phyloP scores from a whole-genome alignment of 1,140 invertebrate genomes.

The Drosophila ogumai region DNA sequence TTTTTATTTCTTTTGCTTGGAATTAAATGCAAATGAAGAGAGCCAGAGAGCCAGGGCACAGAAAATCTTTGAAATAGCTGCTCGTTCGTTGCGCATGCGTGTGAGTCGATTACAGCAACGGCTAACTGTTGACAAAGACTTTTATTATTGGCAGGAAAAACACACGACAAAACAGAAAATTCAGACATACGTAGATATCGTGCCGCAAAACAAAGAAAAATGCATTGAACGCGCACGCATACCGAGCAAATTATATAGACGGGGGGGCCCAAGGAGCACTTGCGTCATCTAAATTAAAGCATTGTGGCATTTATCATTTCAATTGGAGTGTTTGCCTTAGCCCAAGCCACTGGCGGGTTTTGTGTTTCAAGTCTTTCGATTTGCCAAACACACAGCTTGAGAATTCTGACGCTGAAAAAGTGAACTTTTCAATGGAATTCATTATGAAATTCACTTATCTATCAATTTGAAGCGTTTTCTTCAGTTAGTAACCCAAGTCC shows the following conservation, averaged over 20 bases:
- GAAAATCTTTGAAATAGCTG: slow-evolving; percentile 31
- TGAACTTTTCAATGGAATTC: background rate
- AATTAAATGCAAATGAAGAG: slow-evolving; percentile 68
- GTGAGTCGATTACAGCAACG: slow-evolving; percentile 57
- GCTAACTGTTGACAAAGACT: slow-evolving; percentile 52
- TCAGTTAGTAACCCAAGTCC: slow-evolving; percentile 2
- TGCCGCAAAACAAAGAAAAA: slow-evolving; percentile 49
- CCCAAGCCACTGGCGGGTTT: slow-evolving; percentile 2
- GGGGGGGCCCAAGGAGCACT: slow-evolving; percentile 7
- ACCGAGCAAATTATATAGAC: slow-evolving; percentile 59
- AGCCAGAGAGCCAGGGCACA: slow-evolving; percentile 13
- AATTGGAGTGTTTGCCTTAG: slow-evolving; percentile 19
- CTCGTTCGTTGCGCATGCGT: slow-evolving; percentile 55
- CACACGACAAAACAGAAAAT: slow-evolving; percentile 44
- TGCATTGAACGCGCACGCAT: slow-evolving; percentile 57
- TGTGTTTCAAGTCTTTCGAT: slow-evolving; percentile 25
- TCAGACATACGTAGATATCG: slow-evolving; percentile 8
- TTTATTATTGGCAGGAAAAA: slow-evolving; percentile 51
- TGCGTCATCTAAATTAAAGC: slow-evolving; percentile 30
- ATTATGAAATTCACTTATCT: slow-evolving; percentile 3
- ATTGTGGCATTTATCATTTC: slow-evolving; percentile 42
- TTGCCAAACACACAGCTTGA: slow-evolving; percentile 3
- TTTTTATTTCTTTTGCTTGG: slow-evolving; percentile 43
- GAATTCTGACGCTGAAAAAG: slow-evolving; percentile 4
- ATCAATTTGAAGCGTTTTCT: slow-evolving; percentile 29